Evolutionary conservation across 2,888 invertebrate species (phyloP).

Genomic region (Parapristionchus giblindavisi): DNA sequence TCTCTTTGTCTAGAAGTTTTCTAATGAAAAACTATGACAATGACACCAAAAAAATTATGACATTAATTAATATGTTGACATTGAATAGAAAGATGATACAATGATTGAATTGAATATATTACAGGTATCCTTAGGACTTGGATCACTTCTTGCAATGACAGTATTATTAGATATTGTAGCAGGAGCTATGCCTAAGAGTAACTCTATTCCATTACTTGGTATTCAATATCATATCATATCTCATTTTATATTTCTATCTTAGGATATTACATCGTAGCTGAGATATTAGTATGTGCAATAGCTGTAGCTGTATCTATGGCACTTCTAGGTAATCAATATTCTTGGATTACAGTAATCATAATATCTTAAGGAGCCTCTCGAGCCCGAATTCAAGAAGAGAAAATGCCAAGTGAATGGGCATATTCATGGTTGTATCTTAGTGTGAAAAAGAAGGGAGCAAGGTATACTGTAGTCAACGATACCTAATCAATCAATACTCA

Average conservation of each 20-base stretch:
- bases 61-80: too few relatives aligned
- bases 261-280: constrained; percentile 66
- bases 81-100: neutral
- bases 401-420: constrained; percentile 46
- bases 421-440: constrained; percentile 45
- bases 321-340: constrained; percentile 45
- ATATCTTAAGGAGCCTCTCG: constrained; percentile 8
- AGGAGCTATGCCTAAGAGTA: constrained; percentile 67
- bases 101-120: neutral
- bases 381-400: constrained; percentile 33
- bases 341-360: neutral
- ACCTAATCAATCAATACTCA: too few relatives aligned
- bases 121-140: constrained; percentile 61
- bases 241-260: neutral
- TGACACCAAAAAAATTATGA: too few relatives aligned
- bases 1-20: neutral
- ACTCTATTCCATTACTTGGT: constrained; percentile 65
- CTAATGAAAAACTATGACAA: too few relatives aligned
- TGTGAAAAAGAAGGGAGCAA: constrained; percentile 35
- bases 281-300: constrained; percentile 66
- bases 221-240: neutral
- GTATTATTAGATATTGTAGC: constrained; percentile 65
- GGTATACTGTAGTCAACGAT: too few relatives aligned
- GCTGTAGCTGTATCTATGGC: constrained; percentile 67
- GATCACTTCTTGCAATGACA: constrained; percentile 65